Evolutionary conservation across 2,113 vertebrate species (phyloP), one percentile per base, ranked within the genome.

Genomic region (Tychaedon coryphoeus): DNA sequence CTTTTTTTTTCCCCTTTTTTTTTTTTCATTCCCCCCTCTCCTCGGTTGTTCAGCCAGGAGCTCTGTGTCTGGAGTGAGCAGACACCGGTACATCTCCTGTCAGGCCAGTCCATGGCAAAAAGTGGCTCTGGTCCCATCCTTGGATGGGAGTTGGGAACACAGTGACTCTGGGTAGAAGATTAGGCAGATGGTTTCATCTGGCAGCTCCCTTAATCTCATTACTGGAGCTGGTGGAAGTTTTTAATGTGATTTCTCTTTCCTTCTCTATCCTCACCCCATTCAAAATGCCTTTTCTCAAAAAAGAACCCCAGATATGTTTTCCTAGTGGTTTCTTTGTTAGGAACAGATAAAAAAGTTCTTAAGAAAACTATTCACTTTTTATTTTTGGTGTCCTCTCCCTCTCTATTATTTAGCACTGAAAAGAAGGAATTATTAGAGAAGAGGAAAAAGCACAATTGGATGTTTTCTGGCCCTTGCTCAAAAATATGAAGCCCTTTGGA

Each of bases 151-250:
- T 3, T 76, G 86, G 72, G 86, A 93, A 93, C 92, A 67, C 67
- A 94, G 75, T 0, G 11, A 90, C 87, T 95, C 85, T 7, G 94
- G 80, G 89, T 93, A 89, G 92, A 89, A 91, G 92, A 93, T 92
- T 93, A 91, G 94, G 95, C 95, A 97, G 96, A 97, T 96, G 95
- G 95, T 95, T 96, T 96, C 95, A 93, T 92, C 96, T 97, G 95
- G 94, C 94, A 96, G 95, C 83, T 96, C 95, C 90, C 93, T 97
- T 96, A 90, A 96, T 96, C 95, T 97, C 92, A 96, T 96, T 95
- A 96, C 73, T 84, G 57, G 88, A 96, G 88, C 85, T 53, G 48
- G 75, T 94, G 40, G 90, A 97, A 96, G 86, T 93, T 94, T 97
- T 94, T 93, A 60, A 93, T 71, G 65, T 45, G 79, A 84, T 93